Conservation (phyloP, 2,113 vertebrate genomes). For the Pygathrix nemaeus region DNA sequence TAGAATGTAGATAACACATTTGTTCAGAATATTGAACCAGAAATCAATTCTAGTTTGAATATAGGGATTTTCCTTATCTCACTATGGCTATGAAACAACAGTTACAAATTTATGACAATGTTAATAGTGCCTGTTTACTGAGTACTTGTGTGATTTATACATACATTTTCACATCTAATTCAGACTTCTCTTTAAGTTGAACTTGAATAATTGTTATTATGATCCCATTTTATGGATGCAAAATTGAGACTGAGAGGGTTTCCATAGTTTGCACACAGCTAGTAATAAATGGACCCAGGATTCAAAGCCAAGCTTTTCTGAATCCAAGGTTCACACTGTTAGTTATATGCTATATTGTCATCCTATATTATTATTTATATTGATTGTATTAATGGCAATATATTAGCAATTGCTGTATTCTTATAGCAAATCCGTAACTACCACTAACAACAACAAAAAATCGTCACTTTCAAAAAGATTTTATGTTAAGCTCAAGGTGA, state of each 20-base stretch:
- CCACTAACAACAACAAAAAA: neutral
- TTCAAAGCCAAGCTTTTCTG: neutral
- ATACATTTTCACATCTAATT: neutral
- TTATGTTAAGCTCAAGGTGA: slow-evolving; percentile 46
- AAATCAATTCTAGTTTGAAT: slow-evolving; percentile 17
- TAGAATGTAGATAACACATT: neutral
- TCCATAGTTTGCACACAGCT: neutral
- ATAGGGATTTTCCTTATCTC: neutral
- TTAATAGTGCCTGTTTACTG: neutral
- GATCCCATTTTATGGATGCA: neutral
- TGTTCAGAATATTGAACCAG: neutral
- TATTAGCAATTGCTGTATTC: neutral
- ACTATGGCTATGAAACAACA: neutral
- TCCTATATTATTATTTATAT: neutral
- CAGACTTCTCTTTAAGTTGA: neutral
- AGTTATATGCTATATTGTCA: neutral
- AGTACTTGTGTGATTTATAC: neutral
- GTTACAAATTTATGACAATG: neutral
- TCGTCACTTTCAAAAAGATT: neutral
- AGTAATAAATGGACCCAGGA: neutral
- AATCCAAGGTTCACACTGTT: neutral
- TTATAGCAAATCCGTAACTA: slow-evolving; percentile 17
- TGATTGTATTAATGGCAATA: neutral
- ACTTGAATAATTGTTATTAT: neutral
- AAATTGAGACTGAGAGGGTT: neutral